Conservation (phyloP, 2,113 vertebrate species). For the Microtus ochrogaster region DNA sequence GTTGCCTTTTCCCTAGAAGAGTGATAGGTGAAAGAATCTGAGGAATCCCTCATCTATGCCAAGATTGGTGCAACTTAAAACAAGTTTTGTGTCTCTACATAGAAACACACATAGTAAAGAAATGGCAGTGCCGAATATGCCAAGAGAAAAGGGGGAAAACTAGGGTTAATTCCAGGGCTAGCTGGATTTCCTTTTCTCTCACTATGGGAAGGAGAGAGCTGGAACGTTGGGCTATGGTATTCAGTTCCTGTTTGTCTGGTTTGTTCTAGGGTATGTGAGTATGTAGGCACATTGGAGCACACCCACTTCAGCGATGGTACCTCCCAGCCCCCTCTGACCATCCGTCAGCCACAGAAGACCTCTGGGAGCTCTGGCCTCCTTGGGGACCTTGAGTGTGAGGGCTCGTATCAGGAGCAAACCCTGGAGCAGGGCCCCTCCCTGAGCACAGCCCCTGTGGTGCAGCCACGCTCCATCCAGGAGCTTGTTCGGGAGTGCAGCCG, state of each 20-base stretch:
- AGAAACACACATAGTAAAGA: no score
- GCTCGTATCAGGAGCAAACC: conserved; percentile 80
- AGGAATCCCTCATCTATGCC: background rate
- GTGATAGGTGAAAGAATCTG: background rate
- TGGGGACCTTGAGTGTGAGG: conserved; percentile 85
- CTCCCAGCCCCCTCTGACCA: conserved; percentile 90
- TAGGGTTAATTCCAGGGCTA: background rate
- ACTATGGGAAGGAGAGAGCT: background rate
- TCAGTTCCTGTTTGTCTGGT: background rate
- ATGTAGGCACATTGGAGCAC: conserved; percentile 96
- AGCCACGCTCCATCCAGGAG: conserved; percentile 94
- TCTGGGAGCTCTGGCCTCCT: conserved; percentile 55
- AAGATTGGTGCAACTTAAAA: background rate
- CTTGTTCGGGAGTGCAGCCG: conserved; percentile 92
- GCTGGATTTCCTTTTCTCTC: background rate
- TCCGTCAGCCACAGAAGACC: conserved; percentile 91
- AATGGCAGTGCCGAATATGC: background rate
- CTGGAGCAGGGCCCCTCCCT: conserved; percentile 87
- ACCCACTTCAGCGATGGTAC: conserved; percentile 94
- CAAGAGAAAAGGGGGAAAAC: background rate
- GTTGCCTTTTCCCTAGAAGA: background rate
- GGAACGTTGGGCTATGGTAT: rapidly evolving
- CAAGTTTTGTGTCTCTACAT: background rate
- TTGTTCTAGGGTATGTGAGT: conserved; percentile 92
- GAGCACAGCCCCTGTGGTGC: conserved; percentile 90